A percentile compares a stretch with the other conserved stretches of the same genome.
Evolutionary conservation across 2,797 vertebrate genomes (phyloP).

Genomic region (Graptemys geographica): DNA sequence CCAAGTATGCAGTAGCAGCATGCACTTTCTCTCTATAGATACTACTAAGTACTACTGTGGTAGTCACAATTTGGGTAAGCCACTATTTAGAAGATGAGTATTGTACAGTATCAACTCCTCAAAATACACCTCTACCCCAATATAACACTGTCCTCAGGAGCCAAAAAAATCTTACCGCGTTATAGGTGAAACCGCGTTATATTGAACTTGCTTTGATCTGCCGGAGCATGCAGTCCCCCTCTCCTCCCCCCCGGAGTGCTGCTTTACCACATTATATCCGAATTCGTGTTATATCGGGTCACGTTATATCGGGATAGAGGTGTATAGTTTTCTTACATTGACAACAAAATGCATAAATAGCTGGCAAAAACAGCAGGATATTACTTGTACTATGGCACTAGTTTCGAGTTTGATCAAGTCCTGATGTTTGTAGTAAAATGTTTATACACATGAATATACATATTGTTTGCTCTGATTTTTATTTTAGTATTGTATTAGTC

Average conservation of each 20-base stretch:
- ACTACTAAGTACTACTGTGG: background rate
- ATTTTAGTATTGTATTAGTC: conserved; percentile 54
- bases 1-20: too few relatives aligned
- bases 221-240: too few relatives aligned
- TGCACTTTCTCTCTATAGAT: background rate
- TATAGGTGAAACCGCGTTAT: too few relatives aligned
- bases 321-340: background rate
- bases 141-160: too few relatives aligned
- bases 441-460: conserved; percentile 25
- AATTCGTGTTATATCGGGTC: too few relatives aligned
- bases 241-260: too few relatives aligned
- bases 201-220: too few relatives aligned
- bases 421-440: conserved; percentile 51
- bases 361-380: background rate
- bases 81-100: conserved; percentile 3
- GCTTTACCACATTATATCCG: too few relatives aligned
- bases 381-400: conserved; percentile 23
- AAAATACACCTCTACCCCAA: background rate
- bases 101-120: conserved; percentile 1
- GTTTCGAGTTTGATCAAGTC: conserved; percentile 44
- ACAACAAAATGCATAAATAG: background rate
- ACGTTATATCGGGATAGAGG: too few relatives aligned
- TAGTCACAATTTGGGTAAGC: conserved; percentile 31
- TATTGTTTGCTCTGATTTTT: conserved; percentile 54
- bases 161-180: too few relatives aligned